Percentiles rank a stretch among this genome's conserved stretches.
Evolutionary conservation across 2,797 vertebrate species (phyloP).

Genomic region (Cossypha dichroa): DNA sequence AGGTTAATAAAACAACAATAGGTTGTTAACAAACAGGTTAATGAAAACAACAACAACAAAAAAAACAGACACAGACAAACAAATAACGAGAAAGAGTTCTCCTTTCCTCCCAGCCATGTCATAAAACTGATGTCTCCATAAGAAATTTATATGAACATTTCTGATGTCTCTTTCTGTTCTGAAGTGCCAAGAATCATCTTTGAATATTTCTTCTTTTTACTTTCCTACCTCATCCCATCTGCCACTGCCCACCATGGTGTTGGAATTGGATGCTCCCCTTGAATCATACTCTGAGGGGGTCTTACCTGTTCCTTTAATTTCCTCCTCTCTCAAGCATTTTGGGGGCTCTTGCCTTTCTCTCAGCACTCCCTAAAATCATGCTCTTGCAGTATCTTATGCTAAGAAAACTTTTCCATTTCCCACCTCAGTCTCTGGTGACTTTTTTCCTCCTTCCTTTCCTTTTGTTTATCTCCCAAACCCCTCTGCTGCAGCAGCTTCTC

Average conservation of each 20-base stretch:
- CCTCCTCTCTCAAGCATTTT: not conserved
- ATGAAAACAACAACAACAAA: not conserved
- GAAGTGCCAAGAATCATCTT: not conserved
- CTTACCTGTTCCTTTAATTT: not conserved
- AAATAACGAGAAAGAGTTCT: not conserved
- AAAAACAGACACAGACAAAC: not conserved
- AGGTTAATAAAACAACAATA: not conserved
- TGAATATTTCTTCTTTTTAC: not conserved
- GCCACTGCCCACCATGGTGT: not conserved
- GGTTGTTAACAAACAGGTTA: not conserved
- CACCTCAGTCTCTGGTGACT: not conserved
- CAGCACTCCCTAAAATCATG: not conserved
- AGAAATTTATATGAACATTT: not conserved
- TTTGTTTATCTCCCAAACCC: not conserved
- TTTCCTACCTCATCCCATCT: not conserved
- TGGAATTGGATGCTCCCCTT: accelerated
- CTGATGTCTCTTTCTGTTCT: not conserved
- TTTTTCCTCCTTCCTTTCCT: not conserved
- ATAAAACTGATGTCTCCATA: not conserved
- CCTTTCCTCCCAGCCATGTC: not conserved
- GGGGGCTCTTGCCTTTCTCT: not conserved
- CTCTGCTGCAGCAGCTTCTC: not conserved
- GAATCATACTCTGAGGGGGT: not conserved
- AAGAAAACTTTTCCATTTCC: not conserved
- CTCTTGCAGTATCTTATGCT: not conserved